Evolutionary conservation across 2,888 invertebrate species (phyloP).

Genomic region (Steinernema hermaphroditum): DNA sequence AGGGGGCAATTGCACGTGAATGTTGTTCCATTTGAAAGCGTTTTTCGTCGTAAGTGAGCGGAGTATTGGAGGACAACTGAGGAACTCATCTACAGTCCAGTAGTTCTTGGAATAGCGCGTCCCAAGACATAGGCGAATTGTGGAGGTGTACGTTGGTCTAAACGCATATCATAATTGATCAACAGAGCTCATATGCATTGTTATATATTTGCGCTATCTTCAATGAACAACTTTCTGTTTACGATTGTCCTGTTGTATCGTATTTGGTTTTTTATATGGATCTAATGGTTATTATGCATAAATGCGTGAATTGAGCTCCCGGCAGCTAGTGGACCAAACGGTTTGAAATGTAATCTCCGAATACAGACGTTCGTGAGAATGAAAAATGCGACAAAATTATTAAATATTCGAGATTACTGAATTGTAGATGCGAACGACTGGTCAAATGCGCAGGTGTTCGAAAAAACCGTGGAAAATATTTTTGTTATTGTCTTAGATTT

Average conservation of each 20-base stretch:
- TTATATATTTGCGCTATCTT: too few relatives aligned
- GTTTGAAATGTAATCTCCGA: too few relatives aligned
- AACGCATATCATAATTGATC: too few relatives aligned
- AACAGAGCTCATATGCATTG: neutral
- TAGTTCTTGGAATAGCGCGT: constrained; percentile 52
- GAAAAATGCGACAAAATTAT: neutral
- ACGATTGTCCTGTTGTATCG: too few relatives aligned
- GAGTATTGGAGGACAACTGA: constrained; percentile 62
- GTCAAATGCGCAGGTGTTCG: neutral
- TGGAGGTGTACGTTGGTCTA: constrained; percentile 61
- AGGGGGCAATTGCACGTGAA: constrained; percentile 63
- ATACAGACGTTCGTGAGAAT: too few relatives aligned
- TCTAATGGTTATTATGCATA: too few relatives aligned
- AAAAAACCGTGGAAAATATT: neutral
- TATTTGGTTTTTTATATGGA: too few relatives aligned
- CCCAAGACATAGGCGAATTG: constrained; percentile 55
- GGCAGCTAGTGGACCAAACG: too few relatives aligned
- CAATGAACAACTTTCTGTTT: too few relatives aligned
- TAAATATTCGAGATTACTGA: too few relatives aligned
- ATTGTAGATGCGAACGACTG: too few relatives aligned
- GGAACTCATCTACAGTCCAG: constrained; percentile 56
- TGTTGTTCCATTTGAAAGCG: constrained; percentile 63
- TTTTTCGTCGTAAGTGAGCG: constrained; percentile 61
- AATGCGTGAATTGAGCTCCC: too few relatives aligned
- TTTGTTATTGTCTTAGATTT: constrained; percentile 31